A percentile compares a stretch with the other conserved stretches of the same genome.
Conservation (phyloP, 2,797 vertebrate genomes). For the Clangula hyemalis region DNA sequence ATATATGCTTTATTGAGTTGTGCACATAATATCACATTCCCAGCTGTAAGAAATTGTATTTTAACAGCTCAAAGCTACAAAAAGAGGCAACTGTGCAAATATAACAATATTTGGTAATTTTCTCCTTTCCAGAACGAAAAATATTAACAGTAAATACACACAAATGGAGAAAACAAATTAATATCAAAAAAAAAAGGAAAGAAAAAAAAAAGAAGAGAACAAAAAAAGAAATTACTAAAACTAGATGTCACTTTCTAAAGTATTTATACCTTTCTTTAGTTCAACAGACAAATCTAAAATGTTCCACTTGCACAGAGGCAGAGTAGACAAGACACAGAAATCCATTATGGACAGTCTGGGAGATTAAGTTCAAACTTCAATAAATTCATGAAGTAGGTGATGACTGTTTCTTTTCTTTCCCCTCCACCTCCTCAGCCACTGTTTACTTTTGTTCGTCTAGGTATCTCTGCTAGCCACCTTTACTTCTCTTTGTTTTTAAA, state of each 20-base stretch:
- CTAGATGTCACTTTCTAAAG: not conserved
- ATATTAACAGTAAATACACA: not conserved
- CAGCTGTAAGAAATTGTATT: slow-evolving; percentile 28
- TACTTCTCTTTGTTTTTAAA: not conserved
- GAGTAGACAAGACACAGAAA: not conserved
- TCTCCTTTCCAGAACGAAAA: slow-evolving; percentile 25
- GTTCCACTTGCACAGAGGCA: not conserved
- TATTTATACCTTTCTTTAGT: not conserved
- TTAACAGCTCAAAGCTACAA: slow-evolving; percentile 47
- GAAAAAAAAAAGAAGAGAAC: slow-evolving; percentile 7
- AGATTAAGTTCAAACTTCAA: slow-evolving; percentile 29
- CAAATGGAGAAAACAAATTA: not conserved
- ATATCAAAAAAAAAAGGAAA: slow-evolving; percentile 10
- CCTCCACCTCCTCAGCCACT: not conserved
- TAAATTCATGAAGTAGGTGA: not conserved
- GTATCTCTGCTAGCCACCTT: not conserved
- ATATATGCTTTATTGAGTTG: slow-evolving; percentile 57
- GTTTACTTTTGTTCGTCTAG: not conserved
- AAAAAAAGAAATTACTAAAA: not conserved
- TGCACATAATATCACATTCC: slow-evolving; percentile 42
- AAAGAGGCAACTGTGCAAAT: not conserved
- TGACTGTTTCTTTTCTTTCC: slow-evolving; percentile 10
- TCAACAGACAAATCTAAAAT: slow-evolving; percentile 2
- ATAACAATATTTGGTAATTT: not conserved
- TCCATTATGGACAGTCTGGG: not conserved